Conservation (phyloP, 2,888 invertebrate species). For the Thecocarcelia acutangulata region DNA sequence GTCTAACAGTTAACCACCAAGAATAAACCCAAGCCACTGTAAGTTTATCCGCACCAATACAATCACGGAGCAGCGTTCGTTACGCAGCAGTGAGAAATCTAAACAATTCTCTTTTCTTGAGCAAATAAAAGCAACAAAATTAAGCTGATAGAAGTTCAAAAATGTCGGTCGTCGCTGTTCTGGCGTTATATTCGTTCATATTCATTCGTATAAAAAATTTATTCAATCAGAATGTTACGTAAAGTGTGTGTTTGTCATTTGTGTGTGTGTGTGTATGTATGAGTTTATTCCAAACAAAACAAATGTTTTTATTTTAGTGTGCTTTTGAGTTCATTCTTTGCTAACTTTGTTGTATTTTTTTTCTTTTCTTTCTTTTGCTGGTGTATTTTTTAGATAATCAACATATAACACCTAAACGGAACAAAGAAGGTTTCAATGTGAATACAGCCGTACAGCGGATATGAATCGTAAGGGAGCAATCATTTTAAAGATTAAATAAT, state of each 20-base stretch:
- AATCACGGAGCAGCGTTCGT: background rate
- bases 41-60: background rate
- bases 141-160: too few relatives aligned
- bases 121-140: too few relatives aligned
- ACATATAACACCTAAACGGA: slow-evolving; percentile 65
- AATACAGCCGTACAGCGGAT: slow-evolving; percentile 61
- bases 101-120: too few relatives aligned
- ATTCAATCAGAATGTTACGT: slow-evolving; percentile 57
- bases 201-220: background rate
- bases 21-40: slow-evolving; percentile 4
- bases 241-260: slow-evolving; percentile 48
- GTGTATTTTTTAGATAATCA: slow-evolving; percentile 67
- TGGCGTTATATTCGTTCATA: background rate
- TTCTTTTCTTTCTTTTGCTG: slow-evolving; percentile 25
- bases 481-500: slow-evolving; percentile 25
- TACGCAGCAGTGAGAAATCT: too few relatives aligned
- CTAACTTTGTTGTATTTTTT: slow-evolving; percentile 20
- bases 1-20: background rate
- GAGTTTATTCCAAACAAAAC: slow-evolving; percentile 67
- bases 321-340: slow-evolving; percentile 37
- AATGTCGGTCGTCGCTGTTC: too few relatives aligned
- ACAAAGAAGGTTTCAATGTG: slow-evolving; percentile 58
- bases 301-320: slow-evolving; percentile 11
- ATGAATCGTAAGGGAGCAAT: slow-evolving; percentile 51
- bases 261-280: slow-evolving; percentile 48